Percentiles rank a stretch among this genome's conserved stretches.
Evolutionary conservation across 2,888 invertebrate species (phyloP).

Genomic region (Molorchus minor): DNA sequence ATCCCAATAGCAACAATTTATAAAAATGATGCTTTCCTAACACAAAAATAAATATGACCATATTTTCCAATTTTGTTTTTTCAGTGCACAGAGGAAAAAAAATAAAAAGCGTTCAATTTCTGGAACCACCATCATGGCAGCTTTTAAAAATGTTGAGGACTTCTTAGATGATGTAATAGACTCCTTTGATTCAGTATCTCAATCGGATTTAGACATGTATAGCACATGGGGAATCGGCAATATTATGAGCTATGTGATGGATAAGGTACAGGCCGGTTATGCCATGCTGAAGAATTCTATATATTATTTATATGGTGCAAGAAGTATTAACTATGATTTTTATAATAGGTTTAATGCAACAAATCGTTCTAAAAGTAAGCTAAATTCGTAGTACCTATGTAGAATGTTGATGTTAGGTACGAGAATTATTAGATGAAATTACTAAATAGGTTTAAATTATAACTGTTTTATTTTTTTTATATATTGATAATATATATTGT

Average conservation of each 20-base stretch:
- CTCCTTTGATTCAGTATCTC: slow-evolving; percentile 30
- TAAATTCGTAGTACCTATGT: no score
- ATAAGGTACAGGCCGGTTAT: slow-evolving; percentile 34
- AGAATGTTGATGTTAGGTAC: no score
- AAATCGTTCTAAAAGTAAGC: no score
- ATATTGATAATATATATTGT: no score
- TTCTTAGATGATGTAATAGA: slow-evolving; percentile 37
- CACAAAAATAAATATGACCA: neutral
- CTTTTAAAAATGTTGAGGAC: slow-evolving; percentile 33
- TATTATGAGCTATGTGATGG: slow-evolving; percentile 32
- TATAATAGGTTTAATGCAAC: neutral
- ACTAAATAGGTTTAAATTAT: no score
- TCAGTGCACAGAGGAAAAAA: slow-evolving; percentile 33
- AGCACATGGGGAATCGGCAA: slow-evolving; percentile 32
- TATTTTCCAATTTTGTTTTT: slow-evolving; percentile 15
- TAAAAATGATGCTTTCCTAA: no score
- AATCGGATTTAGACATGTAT: slow-evolving; percentile 19
- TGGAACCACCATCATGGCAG: slow-evolving; percentile 18
- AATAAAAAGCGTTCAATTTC: slow-evolving; percentile 9
- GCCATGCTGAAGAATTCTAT: slow-evolving; percentile 34
- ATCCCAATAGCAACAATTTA: no score
- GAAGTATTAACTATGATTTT: slow-evolving; percentile 5
- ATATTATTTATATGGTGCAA: slow-evolving; percentile 30
- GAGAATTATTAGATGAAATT: no score
- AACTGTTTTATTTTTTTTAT: no score